Percentiles rank a stretch among this genome's conserved stretches.
phyloP scores from a whole-genome alignment of 2,113 vertebrate genomes.

The Melanerpes aurifrons region DNA sequence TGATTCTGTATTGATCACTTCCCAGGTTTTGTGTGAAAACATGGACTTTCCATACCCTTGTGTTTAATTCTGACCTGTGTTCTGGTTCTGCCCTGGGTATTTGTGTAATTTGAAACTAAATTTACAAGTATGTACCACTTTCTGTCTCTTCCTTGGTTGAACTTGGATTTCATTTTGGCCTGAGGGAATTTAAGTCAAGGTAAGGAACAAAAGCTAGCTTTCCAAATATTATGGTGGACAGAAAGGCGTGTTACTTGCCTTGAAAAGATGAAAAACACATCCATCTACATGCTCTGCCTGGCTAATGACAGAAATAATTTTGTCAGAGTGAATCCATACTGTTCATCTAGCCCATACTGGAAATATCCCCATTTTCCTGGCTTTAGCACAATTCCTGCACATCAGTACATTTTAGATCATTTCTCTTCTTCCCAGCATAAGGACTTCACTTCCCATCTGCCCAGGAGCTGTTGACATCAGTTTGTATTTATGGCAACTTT shows the following conservation, averaged over 20 bases:
- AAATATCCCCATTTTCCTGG: background rate
- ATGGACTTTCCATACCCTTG: accelerated
- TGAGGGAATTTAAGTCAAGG: background rate
- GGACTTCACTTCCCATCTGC: background rate
- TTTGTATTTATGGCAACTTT: background rate
- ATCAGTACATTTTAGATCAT: background rate
- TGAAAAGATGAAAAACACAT: background rate
- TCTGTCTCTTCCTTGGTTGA: background rate
- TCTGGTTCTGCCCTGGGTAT: background rate
- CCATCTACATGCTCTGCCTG: background rate
- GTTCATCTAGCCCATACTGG: background rate
- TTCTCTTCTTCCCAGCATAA: background rate
- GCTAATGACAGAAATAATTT: background rate
- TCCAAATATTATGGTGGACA: background rate
- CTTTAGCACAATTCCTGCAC: background rate
- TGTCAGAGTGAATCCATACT: background rate
- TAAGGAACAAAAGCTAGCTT: background rate
- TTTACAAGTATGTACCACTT: background rate
- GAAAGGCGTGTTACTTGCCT: background rate
- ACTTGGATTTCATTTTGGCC: background rate
- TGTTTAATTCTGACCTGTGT: background rate
- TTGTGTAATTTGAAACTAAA: accelerated
- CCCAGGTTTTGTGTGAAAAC: background rate
- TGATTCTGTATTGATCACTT: background rate
- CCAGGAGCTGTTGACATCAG: background rate